A percentile compares a stretch with the other conserved stretches of the same genome.
Evolutionary conservation across 2,797 vertebrate genomes (phyloP).

Genomic region (Phyllotis vaccarum): DNA sequence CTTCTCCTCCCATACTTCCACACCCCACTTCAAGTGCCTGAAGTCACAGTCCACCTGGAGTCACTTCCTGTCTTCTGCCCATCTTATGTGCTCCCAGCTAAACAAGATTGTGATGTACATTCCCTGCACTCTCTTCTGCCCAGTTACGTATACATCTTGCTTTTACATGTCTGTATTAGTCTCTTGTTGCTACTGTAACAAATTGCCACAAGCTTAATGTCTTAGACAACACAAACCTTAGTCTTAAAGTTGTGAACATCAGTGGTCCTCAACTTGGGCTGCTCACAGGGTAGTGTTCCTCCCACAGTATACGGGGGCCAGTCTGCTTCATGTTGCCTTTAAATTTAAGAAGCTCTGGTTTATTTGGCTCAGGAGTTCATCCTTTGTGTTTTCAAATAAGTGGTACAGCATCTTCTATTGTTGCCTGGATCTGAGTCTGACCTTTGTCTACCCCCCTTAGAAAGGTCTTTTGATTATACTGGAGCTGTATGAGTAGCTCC

Average conservation of each 20-base stretch:
- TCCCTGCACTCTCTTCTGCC: not conserved
- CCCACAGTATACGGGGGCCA: not conserved
- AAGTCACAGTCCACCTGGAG: not conserved
- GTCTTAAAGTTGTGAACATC: not conserved
- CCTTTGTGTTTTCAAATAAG: not conserved
- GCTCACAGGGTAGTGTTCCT: not conserved
- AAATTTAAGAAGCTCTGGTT: not conserved
- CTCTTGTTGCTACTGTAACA: not conserved
- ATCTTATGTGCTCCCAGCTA: not conserved
- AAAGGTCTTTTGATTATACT: not conserved
- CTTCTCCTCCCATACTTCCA: not conserved
- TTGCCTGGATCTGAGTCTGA: not conserved
- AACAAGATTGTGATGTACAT: no score
- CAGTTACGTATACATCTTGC: not conserved
- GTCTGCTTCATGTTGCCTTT: not conserved
- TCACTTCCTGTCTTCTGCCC: not conserved
- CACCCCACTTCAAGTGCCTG: fast-evolving
- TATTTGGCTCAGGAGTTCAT: not conserved
- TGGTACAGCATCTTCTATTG: not conserved
- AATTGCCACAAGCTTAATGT: not conserved
- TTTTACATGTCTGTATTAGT: not conserved
- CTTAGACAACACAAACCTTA: not conserved
- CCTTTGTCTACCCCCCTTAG: not conserved
- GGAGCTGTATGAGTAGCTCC: not conserved
- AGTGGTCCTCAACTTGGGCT: not conserved